Conservation (phyloP, 2,113 vertebrate species). For the Phalacrocorax aristotelis region DNA sequence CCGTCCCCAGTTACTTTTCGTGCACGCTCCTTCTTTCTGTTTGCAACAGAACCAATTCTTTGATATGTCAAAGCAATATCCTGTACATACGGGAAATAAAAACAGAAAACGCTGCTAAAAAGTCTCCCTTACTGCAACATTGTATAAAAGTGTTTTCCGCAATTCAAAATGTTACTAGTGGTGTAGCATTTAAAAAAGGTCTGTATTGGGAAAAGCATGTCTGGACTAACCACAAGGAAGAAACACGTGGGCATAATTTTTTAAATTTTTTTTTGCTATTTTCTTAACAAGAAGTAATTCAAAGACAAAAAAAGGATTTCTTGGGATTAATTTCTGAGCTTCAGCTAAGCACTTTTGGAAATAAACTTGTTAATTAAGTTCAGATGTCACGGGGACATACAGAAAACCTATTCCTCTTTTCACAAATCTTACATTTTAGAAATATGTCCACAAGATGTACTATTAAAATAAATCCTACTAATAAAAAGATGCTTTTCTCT, state of each 20-base stretch:
- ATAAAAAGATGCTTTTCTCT: neutral
- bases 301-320: neutral
- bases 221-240: neutral
- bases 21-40: neutral
- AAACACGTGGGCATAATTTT: neutral
- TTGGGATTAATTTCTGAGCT: slow-evolving; percentile 46
- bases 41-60: slow-evolving; percentile 31
- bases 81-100: slow-evolving; percentile 33
- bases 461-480: neutral
- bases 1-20: neutral
- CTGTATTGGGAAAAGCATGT: neutral
- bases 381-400: neutral
- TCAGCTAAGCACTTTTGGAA: neutral
- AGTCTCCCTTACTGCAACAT: neutral
- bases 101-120: neutral
- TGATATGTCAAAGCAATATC: slow-evolving; percentile 61
- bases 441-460: neutral
- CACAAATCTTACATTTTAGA: neutral
- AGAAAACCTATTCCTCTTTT: neutral
- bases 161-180: neutral
- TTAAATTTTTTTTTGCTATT: neutral
- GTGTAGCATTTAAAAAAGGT: neutral
- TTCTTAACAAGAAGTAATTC: slow-evolving; percentile 47
- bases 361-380: neutral
- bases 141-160: slow-evolving; percentile 26